A percentile compares a stretch with the other conserved stretches of the same genome.
Conservation (phyloP, 2,888 invertebrate species). For the Plagodis dolabraria region DNA sequence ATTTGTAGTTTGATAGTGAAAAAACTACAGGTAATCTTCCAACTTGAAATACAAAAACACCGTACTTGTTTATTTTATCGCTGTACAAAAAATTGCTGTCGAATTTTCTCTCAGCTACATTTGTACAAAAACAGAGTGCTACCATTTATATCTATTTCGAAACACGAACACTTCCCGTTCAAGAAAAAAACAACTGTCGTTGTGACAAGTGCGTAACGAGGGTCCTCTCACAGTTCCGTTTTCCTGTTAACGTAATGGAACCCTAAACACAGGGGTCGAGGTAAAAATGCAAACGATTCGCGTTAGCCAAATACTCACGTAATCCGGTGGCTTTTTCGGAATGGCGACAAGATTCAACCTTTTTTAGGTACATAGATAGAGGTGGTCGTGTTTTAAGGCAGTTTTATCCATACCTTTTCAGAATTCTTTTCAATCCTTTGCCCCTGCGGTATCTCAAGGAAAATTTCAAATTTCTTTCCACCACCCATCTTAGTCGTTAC, state of each 20-base stretch:
- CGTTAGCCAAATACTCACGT: slow-evolving; percentile 43
- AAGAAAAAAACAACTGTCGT: not conserved
- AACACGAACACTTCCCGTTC: slow-evolving; percentile 3
- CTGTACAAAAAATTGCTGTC: too few species aligned
- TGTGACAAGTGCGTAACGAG: slow-evolving; percentile 18
- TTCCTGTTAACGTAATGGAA: slow-evolving; percentile 22
- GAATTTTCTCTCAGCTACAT: not conserved
- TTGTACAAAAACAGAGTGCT: not conserved
- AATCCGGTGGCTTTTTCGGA: slow-evolving; percentile 42
- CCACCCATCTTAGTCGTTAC: too few species aligned
- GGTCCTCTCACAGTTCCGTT: slow-evolving; percentile 14
- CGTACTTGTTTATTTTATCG: too few species aligned
- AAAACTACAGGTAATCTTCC: too few species aligned
- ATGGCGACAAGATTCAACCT: slow-evolving; percentile 40
- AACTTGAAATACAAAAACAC: too few species aligned
- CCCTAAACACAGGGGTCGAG: slow-evolving; percentile 20
- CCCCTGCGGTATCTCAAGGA: too few species aligned
- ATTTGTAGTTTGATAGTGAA: too few species aligned
- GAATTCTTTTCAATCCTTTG: too few species aligned
- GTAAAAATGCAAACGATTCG: slow-evolving; percentile 39
- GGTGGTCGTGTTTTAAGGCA: not conserved
- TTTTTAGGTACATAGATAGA: slow-evolving; percentile 29
- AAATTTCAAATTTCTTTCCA: too few species aligned
- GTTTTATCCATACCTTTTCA: too few species aligned
- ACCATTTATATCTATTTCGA: slow-evolving; percentile 1